Base-by-base conservation (phyloP, 2,888 invertebrate species). In the Monochamus alternatus region DNA sequence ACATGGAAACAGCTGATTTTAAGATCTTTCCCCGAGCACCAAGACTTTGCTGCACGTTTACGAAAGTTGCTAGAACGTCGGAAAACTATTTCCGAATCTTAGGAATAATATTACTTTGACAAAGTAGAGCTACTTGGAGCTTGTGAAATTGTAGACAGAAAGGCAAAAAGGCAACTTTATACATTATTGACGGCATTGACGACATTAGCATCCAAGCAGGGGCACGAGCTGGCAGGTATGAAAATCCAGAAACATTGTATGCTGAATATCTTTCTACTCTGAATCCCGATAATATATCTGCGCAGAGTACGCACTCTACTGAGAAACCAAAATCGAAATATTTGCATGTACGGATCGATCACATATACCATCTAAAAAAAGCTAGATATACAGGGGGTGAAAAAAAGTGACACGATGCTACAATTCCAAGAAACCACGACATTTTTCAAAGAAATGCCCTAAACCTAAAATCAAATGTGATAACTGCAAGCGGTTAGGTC, bases 1-100 rank as follows among this genome's bases (percentile, higher is more conserved):
- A 75, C 69, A 10, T 81, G 81, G 79, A 51, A 44, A 5, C 75
- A 80, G 63, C 78, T 77, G 77, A 80, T 80, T 7, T 2, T 32
- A 32, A 62, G 3, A 8, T 32, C 62, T 31, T 62, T 78, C 43
- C 78, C 76, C 4, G 58, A 79, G 3, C 58, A 75, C 38, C 47
- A 52, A 5, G 78, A 78, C 68, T 78, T 68, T 64, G 79, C 71
- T 3, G 31, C 67, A 30, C 14, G 12, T 12, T 66, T 79, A 9
- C 14, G 71, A 43, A 77, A 69, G 22, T 12, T 77, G 69, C 7
- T 77, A 3, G 62, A 69, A 8, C 10, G 78, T 12, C 12, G 3
- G 4, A 78, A 78, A 47, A 4, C n/a, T 44, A 2, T 3, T 3
- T 22, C 63, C 1, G 77, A 78, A 60, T 58, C 60, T 2, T 75